Percentiles rank a stretch among this genome's conserved stretches.
Conservation (phyloP, 2,888 invertebrate species). For the Timandra comae region DNA sequence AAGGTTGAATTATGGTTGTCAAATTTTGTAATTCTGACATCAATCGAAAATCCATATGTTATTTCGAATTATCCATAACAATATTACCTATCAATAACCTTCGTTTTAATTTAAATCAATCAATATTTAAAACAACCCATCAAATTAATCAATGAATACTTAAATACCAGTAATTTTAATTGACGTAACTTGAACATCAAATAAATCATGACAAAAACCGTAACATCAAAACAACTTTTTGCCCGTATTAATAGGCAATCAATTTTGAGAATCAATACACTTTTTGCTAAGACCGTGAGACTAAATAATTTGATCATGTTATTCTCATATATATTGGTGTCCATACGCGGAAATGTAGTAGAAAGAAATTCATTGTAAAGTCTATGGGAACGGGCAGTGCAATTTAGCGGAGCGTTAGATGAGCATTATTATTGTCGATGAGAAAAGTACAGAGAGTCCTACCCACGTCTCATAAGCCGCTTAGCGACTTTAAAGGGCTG, state of each 20-base stretch:
- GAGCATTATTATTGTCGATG: slow-evolving; percentile 40
- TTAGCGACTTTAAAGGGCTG: slow-evolving; percentile 49
- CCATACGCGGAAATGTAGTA: slow-evolving; percentile 16
- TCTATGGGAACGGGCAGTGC: slow-evolving; percentile 33
- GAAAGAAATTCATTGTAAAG: slow-evolving; percentile 22
- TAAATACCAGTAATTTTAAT: slow-evolving; percentile 6
- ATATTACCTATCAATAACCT: too few species aligned
- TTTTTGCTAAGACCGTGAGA: slow-evolving; percentile 11
- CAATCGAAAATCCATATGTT: too few species aligned
- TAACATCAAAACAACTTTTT: slow-evolving; percentile 1
- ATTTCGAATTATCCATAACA: too few species aligned
- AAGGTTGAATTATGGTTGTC: too few species aligned
- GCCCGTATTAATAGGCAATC: slow-evolving; percentile 4
- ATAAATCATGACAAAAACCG: slow-evolving; percentile 12
- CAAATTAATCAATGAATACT: too few species aligned
- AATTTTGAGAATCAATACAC: slow-evolving; percentile 4
- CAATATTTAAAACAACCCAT: too few species aligned
- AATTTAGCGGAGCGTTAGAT: slow-evolving; percentile 38
- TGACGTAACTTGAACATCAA: slow-evolving; percentile 7
- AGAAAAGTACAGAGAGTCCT: slow-evolving; percentile 47
- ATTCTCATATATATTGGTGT: slow-evolving; percentile 11
- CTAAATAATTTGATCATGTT: slow-evolving; percentile 13
- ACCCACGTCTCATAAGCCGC: slow-evolving; percentile 21
- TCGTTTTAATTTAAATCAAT: too few species aligned
- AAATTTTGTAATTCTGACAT: too few species aligned